phyloP scores from a whole-genome alignment of 2,113 vertebrate genomes.

The Nicator chloris region DNA sequence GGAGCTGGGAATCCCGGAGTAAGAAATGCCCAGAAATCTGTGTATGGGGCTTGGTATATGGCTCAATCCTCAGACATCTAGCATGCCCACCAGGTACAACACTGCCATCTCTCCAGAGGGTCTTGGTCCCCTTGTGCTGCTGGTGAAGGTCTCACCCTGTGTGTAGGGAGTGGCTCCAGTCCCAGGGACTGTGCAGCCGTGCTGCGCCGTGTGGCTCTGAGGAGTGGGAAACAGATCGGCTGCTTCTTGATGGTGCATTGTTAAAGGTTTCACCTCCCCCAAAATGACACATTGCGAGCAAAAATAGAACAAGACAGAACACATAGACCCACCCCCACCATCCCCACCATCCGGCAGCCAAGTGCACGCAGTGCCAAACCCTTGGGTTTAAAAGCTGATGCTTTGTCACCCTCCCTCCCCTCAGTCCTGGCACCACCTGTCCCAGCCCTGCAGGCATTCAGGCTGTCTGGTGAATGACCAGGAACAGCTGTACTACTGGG shows the following conservation, averaged over 20 bases:
- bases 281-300: constrained; percentile 54
- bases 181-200: neutral
- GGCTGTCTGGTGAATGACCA: fast-evolving
- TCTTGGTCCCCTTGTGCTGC: neutral
- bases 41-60: fast-evolving
- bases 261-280: constrained; percentile 65
- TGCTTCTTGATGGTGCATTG: constrained; percentile 14
- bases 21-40: neutral
- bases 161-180: fast-evolving
- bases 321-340: constrained; percentile 57
- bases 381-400: neutral
- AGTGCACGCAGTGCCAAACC: neutral
- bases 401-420: neutral
- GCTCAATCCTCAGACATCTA: neutral
- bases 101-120: neutral
- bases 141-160: fast-evolving
- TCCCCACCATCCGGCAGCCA: constrained; percentile 41
- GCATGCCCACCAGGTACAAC: fast-evolving
- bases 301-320: constrained; percentile 69
- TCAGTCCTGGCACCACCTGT: neutral
- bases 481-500: neutral
- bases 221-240: neutral
- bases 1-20: neutral
- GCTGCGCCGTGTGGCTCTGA: neutral
- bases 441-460: fast-evolving